Percentiles rank a stretch among this genome's conserved stretches.
Conservation (phyloP, 2,113 vertebrate genomes). For the Piliocolobus tephrosceles region DNA sequence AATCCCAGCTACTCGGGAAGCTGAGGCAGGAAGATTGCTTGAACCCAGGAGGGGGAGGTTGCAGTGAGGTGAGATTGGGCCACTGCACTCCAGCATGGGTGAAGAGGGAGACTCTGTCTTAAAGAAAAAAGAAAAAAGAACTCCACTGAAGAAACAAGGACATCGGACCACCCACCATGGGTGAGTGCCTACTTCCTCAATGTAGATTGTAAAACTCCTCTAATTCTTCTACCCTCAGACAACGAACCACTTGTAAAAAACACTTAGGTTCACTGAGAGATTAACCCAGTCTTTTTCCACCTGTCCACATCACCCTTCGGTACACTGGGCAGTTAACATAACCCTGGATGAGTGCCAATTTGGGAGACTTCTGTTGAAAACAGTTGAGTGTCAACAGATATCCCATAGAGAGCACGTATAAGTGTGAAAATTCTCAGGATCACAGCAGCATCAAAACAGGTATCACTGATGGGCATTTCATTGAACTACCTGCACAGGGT, state of each 20-base stretch:
- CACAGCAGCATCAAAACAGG: neutral
- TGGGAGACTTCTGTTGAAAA: neutral
- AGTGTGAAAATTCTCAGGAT: neutral
- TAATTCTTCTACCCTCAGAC: neutral
- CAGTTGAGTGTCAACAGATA: neutral
- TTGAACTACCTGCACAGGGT: neutral
- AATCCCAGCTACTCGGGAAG: too few relatives aligned
- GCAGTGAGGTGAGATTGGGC: too few relatives aligned
- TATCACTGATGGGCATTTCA: neutral
- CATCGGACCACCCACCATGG: neutral
- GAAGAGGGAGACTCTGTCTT: too few relatives aligned
- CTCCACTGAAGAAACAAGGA: neutral
- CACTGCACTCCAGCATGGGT: too few relatives aligned
- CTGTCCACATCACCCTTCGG: neutral
- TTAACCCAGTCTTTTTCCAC: neutral
- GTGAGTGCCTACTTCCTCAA: neutral
- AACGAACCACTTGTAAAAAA: neutral
- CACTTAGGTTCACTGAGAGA: neutral
- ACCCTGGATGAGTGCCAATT: neutral
- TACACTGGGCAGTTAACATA: neutral
- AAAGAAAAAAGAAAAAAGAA: too few relatives aligned
- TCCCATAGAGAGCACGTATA: neutral
- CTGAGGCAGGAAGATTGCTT: too few relatives aligned
- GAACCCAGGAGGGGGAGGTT: too few relatives aligned
- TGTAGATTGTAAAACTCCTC: neutral